Base-by-base conservation (phyloP, 1,140 invertebrate genomes). In the Diprion similis region DNA sequence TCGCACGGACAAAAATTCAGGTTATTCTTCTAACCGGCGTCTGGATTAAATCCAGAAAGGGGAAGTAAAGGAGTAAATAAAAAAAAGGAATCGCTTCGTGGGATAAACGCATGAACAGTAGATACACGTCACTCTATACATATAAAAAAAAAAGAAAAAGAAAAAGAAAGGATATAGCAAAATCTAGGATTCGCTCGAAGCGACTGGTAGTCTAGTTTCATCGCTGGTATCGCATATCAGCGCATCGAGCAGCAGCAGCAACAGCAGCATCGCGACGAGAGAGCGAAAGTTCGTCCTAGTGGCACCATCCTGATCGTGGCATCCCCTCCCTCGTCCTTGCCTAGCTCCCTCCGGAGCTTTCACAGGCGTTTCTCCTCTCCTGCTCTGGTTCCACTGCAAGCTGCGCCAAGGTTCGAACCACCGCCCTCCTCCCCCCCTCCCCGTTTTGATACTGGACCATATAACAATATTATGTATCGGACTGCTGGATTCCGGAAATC, bases 221-320 rank as follows among this genome's bases (percentile, higher is more conserved):
- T 46, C 45, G 71, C 72, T 71, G 73, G 75, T 73, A 75, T 71
- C 71, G 75, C 72, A 75, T 59, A 47, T 76, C 75, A 48, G 81
- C 82, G 80, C 78, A 82, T 81, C 85, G 80, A 85, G 79, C 78
- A 76, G 81, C 75, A 71, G 48, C 11, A 18, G 8, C 66, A 17
- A 8, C 17, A 13, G 59, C 71, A 66, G 18, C 37, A 76, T 47
- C 74, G 71, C 71, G 76, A 76, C 75, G 82, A 86, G 85, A 86
- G 85, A 88, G 87, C 83, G 87, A 88, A 88, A 87, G 86, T 87
- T 87, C 85, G 87, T 83, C 87, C 86, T 81, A 88, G 86, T 88
- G 86, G 84, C 86, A 86, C 82, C 82, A 83, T 88, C 83, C 85
- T 85, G 83, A 84, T 81, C 82, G 80, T 76, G 76, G 73, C 78